Base-by-base conservation (phyloP, 2,113 vertebrate genomes). In the Pygoscelis antarcticus region DNA sequence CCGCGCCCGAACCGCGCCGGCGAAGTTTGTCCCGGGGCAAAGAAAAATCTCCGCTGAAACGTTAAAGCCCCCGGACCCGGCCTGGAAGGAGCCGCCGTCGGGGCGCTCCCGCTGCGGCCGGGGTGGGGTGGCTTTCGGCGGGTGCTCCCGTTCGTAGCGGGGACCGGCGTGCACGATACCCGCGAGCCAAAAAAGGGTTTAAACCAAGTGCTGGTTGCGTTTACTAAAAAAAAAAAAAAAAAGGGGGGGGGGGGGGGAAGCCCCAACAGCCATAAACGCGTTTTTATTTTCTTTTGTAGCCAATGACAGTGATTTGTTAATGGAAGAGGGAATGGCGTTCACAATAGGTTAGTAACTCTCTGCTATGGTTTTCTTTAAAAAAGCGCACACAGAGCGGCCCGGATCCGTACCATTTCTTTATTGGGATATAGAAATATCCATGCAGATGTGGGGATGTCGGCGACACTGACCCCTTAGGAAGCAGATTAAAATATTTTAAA, bases 281-380 rank as follows among this genome's bases (percentile, higher is more conserved):
- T 29, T 89, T 96, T 92, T 94, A 74, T 83, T 96, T 97, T 97
- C 38, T 97, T 96, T 98, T 96, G 54, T 83, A 99, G 98, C 97
- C 7, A 98, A 99, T 95, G 97, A 98, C 97, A 98, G 85, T 30
- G 91, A 97, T 91, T 93, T 99, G 74, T 89, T 95, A 93, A 99
- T 99, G 98, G 97, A 98, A 90, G 98, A 98, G 82, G 98, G 98
- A 55, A 99, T 99, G 98, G 98, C 98, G 2, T 99, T 99, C 97
- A 99, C 98, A 60, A 98, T 99, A 97, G 98, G 98, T 99, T 92
- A 98, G 98, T 98, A 82, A 69, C 71, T 42, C 51, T 93, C 88
- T 90, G 40, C 42, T 88, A 6, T 60, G 61, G 23, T 54, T 82
- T 86, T 74, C n/a, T 77, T 17, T 36, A 17, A 47, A 61, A 40